Evolutionary conservation across 2,888 invertebrate species (phyloP), one percentile per base, ranked within the genome.

Genomic region (Erebia epiphron): DNA sequence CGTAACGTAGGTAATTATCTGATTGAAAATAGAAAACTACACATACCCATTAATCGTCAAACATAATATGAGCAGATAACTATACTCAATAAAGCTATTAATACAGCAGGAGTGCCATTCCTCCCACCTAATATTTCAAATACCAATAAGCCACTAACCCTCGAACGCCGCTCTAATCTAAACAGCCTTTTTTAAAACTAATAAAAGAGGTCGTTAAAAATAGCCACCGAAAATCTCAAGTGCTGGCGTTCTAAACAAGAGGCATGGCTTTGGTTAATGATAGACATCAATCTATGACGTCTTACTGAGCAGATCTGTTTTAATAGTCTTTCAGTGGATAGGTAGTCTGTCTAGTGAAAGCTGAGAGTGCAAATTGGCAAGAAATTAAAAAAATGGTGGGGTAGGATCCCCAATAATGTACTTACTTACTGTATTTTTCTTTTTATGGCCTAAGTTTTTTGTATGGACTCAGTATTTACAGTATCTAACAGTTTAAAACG

Each of bases 151-250:
- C 86, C 83, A 84, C 83, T 82, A 84, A 83, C 85, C 86, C 86
- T 83, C 86, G 82, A 83, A 87, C 83, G 83, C 84, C 77, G 78
- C 76, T 82, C 85, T 92, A 91, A 92, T 93, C 92, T 93, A 89
- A 93, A 92, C 91, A 90, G 90, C 90, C 92, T 86, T 90, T 90
- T 92, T 91, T 90, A 89, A 89, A 92, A 90, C 91, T 90, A 91
- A 91, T 92, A 92, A 92, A 92, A 91, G 84, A 87, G 85, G 84
- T 87, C 87, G 90, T 91, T 91, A 85, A 85, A 92, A 92, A 92
- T 92, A 92, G 91, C 92, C 88, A 90, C 92, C 87, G 90, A 89
- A 90, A 87, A 86, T 86, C 86, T 91, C 88, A 83, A 89, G 90
- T 86, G 88, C 79, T 78, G 79, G 77, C 75, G 76, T 79, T 87